These are phyloP conservation scores for Polyploca ridens DNA, from an alignment of 2,888 invertebrate genomes.

Conservation along the genomic window DNA sequence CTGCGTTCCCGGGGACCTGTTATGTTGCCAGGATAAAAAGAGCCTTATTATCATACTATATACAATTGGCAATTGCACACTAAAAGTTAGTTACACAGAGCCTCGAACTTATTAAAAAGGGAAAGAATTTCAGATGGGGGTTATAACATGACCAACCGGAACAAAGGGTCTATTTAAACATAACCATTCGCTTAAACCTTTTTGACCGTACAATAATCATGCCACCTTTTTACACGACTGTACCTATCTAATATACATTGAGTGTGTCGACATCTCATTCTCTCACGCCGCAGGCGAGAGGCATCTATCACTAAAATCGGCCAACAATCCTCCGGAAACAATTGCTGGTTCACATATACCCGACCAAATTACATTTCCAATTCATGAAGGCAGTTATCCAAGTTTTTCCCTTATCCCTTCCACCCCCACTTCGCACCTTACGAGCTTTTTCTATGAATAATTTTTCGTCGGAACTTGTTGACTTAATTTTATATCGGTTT, in stretches of 20 bases:
- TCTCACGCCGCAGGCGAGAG: constrained; percentile 10
- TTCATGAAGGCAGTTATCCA: constrained; percentile 79
- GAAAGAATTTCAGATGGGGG: no score
- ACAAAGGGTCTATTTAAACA: no score
- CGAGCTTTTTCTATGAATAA: constrained; percentile 81
- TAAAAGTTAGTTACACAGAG: no score
- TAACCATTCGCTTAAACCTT: no score
- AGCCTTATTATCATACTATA: no score
- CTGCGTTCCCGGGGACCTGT: no score
- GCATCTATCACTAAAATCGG: constrained; percentile 64
- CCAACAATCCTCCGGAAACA: constrained; percentile 68
- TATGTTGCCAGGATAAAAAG: no score
- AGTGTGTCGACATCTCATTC: constrained; percentile 5
- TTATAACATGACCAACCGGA: no score
- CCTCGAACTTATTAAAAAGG: no score
- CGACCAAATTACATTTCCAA: constrained; percentile 82
- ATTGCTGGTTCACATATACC: constrained; percentile 67
- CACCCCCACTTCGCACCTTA: constrained; percentile 51
- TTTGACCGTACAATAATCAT: no score
- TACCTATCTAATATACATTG: neutral
- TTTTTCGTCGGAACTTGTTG: constrained; percentile 77
- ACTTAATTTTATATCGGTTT: constrained; percentile 82
- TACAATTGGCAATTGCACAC: no score
- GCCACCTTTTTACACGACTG: neutral
- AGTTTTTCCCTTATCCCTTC: constrained; percentile 50